Evolutionary conservation across 2,888 invertebrate genomes (phyloP).

Genomic region (Deilephila elpenor): DNA sequence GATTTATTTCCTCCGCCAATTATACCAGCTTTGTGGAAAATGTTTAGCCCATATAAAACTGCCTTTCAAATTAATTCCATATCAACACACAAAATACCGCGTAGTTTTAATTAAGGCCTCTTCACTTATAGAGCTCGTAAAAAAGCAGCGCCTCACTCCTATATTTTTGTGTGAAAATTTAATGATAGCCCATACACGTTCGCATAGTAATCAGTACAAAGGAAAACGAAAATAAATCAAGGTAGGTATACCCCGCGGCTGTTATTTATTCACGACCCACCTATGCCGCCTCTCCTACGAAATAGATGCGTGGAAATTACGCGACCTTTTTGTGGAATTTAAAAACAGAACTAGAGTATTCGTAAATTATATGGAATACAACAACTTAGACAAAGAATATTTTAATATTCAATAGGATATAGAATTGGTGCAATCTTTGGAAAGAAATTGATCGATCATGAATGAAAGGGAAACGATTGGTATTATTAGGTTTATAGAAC

Average conservation of each 20-base stretch:
- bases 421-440: no score
- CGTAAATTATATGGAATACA: no score
- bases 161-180: conserved; percentile 13
- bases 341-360: no score
- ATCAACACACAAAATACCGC: not conserved
- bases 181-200: conserved; percentile 10
- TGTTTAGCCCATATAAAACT: not conserved
- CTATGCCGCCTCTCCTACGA: conserved; percentile 3
- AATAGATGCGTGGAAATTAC: not conserved
- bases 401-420: no score
- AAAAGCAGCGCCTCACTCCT: not conserved
- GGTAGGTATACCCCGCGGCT: conserved; percentile 1
- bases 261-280: conserved; percentile 19
- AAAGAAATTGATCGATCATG: no score
- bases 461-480: no score
- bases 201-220: conserved; percentile 22
- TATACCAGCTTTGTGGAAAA: not conserved
- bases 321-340: not conserved
- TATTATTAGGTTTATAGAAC: no score
- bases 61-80: not conserved
- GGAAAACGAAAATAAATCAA: conserved; percentile 26
- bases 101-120: not conserved
- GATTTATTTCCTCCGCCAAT: not conserved
- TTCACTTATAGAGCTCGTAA: not conserved
- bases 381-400: no score